Evolutionary conservation across 2,888 invertebrate species (phyloP), one percentile per base, ranked within the genome.

Genomic region (Watsonalla cultraria): DNA sequence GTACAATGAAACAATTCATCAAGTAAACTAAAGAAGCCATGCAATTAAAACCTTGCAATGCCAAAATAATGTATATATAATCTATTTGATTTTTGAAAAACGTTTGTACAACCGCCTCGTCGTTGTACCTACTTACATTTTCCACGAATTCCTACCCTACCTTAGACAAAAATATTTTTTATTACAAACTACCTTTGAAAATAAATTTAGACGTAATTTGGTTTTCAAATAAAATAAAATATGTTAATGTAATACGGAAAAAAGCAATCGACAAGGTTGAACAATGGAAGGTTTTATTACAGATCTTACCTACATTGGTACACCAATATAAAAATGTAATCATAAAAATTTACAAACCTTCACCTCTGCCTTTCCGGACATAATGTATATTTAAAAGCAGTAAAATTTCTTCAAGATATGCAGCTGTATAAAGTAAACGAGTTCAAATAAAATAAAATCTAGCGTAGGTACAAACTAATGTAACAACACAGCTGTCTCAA

Each of bases 341-440:
- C 55, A 51, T 48, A 51, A 47, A 54, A 53, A 60, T 47, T 46
- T 63, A 77, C 81, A 60, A 71, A 88, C 89, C 86, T 86, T 86
- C 48, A 74, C 59, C 59, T 80, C 80, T 45, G 76, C 62, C 55
- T 82, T 80, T 69, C 84, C 86, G 56, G 85, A 82, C 89, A 89
- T 88, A 51, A 49, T 61, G 35, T 47, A 52, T 37, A 14, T 14
- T 49, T 48, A 13, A 48, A 49, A 33, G 15, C 39, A 11, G 14
- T 1, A 9, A 49, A 35, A 2, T 0, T 37, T 37, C 37, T 37
- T 37, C 37, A 7, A 37, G 7, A 37, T 1, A 7, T 37, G 8
- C 37, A 37, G 37, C 37, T 37, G 8, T 37, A 1, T 7, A 2
- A 8, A 37, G 37, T 37, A 1, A 37, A 37, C 37, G 8, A 37